Base-by-base conservation (phyloP, 1,140 invertebrate genomes). In the Drosophila funebris region DNA sequence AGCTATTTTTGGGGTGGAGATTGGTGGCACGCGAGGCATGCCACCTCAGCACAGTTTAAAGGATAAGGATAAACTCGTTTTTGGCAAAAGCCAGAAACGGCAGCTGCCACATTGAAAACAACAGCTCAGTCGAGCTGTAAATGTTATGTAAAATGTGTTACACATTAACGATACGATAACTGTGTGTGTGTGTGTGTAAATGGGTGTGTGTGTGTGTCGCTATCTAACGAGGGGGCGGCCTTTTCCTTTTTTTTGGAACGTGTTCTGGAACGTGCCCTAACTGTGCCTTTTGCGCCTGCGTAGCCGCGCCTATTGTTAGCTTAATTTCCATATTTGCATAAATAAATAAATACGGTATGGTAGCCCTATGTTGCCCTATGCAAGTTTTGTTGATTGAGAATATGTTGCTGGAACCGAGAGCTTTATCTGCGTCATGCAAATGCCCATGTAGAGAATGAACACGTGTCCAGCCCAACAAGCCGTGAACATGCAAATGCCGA, bases 61-160 rank as follows among this genome's bases (percentile, higher is more conserved):
- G 64, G 57, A 58, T 58, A 74, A 75, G 82, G 77, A 87, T 88
- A 88, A 87, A 87, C 82, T 78, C 63, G 82, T 87, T 85, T 84
- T 74, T 85, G 85, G 81, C 77, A 75, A 74, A 73, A 46, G 56
- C 73, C 24, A 53, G 63, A 36, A 53, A 46, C 67, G 62, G 74
- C 70, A 68, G 78, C 78, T 80, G 79, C 43, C 50, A 46, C 33
- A 36, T 39, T 41, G n/a, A 41, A 60, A 60, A 41, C 57, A n/a
- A n/a, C 11, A 43, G 43, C 36, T 41, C 69, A 58, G 18, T 60
- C 36, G 64, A 68, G 50, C 57, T 46, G 57, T 57, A 62, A 69
- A 73, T 69, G 66, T 56, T 73, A 73, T 73, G 66, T 69, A 73
- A 73, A 69, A 73, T 69, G 71, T 73, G 48, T 69, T 33, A 73